Percentiles rank a stretch among this genome's conserved stretches.
These are phyloP conservation scores for Labia minor DNA, from an alignment of 2,888 invertebrate genomes.

Conservation along the genomic window DNA sequence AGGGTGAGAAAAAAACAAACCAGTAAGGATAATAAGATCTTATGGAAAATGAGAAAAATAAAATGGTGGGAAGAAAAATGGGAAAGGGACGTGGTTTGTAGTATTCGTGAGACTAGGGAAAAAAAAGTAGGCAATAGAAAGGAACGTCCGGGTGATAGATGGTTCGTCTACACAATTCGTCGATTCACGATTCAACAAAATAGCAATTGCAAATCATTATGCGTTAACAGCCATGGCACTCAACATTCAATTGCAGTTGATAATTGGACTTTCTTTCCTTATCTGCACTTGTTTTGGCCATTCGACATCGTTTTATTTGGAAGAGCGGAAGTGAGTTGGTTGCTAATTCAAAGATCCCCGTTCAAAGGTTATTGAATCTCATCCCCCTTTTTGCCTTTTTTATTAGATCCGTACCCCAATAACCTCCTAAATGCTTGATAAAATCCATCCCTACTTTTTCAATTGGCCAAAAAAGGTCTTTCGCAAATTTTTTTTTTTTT, in stretches of 20 bases:
- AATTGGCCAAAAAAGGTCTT: too few relatives aligned
- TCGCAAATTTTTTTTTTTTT: too few relatives aligned
- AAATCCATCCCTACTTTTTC: too few relatives aligned
- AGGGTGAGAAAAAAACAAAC: neutral
- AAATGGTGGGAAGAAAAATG: neutral
- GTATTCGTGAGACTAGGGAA: neutral
- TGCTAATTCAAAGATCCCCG: neutral
- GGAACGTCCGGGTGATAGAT: neutral
- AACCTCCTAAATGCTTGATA: too few relatives aligned
- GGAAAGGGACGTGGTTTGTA: constrained; percentile 9
- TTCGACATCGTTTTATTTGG: neutral
- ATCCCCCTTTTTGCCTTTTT: too few relatives aligned
- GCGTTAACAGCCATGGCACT: neutral
- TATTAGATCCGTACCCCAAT: too few relatives aligned
- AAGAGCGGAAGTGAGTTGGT: neutral
- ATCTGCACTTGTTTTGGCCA: neutral
- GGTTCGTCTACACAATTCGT: neutral
- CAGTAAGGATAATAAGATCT: neutral
- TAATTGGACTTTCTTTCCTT: neutral
- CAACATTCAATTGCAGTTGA: neutral
- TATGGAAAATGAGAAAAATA: neutral
- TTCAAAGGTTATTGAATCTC: neutral
- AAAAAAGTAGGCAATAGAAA: neutral
- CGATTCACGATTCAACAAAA: neutral
- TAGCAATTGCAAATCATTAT: neutral